Evolutionary conservation across 2,113 vertebrate genomes (phyloP).

Genomic region (Gambusia affinis): DNA sequence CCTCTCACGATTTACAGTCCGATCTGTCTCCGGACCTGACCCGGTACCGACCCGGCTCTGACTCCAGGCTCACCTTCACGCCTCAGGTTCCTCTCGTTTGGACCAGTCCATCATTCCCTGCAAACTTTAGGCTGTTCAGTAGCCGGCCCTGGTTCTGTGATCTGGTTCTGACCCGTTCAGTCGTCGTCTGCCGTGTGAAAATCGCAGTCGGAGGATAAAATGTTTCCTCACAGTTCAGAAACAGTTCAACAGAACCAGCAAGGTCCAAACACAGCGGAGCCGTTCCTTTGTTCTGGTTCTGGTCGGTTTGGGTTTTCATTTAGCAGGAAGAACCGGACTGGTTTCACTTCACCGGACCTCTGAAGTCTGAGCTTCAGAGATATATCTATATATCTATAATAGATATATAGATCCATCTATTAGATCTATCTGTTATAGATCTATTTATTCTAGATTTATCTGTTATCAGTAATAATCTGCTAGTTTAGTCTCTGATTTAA

Average conservation of each 20-base stretch:
- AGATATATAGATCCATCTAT: too few species aligned
- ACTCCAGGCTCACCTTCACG: background rate
- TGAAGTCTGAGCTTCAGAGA: too few species aligned
- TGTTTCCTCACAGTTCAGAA: background rate
- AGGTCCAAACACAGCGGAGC: slow-evolving; percentile 1
- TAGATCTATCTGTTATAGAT: too few species aligned
- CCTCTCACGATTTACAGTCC: slow-evolving; percentile 5
- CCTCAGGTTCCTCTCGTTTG: background rate
- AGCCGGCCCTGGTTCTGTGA: background rate
- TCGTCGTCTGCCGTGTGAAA: background rate
- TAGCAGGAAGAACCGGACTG: background rate
- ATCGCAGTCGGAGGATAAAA: background rate
- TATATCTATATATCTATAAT: too few species aligned
- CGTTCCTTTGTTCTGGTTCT: background rate
- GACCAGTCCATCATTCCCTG: background rate
- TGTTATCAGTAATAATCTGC: too few species aligned
- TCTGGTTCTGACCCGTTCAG: too few species aligned
- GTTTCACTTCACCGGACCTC: background rate
- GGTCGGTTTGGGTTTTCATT: background rate
- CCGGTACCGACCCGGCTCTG: too few species aligned
- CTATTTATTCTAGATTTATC: too few species aligned
- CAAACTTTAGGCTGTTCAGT: background rate
- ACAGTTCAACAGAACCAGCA: background rate
- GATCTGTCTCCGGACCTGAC: background rate
- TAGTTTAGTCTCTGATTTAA: too few species aligned